Conservation (phyloP, 2,888 invertebrate species). For the Neuroscelio doddi region DNA sequence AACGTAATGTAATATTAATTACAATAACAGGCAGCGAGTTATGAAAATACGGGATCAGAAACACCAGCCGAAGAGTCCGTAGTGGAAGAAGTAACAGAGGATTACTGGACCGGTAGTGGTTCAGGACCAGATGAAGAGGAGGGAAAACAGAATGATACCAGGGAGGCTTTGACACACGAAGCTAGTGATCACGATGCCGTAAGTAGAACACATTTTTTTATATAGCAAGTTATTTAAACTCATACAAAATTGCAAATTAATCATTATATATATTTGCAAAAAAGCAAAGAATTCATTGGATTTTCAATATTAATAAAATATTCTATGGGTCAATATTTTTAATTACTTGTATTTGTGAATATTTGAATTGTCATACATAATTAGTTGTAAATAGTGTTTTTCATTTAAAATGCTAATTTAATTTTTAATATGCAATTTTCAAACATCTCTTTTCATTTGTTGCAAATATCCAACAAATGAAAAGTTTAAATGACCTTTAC, state of each 20-base stretch:
- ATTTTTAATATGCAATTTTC: background rate
- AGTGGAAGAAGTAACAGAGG: conserved; percentile 67
- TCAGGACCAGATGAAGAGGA: conserved; percentile 67
- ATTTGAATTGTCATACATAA: too few relatives aligned
- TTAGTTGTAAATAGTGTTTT: too few relatives aligned
- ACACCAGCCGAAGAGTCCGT: conserved; percentile 56
- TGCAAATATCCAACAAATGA: too few relatives aligned
- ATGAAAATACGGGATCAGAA: conserved; percentile 59
- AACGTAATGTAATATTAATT: background rate
- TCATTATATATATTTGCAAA: too few relatives aligned
- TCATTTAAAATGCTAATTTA: background rate
- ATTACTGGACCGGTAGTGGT: conserved; percentile 70
- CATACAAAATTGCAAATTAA: background rate
- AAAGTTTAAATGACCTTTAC: too few relatives aligned
- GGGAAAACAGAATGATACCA: conserved; percentile 76
- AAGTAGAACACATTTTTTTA: conserved; percentile 68
- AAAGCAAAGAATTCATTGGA: too few relatives aligned
- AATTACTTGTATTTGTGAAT: too few relatives aligned
- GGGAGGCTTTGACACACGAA: conserved; percentile 82
- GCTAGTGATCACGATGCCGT: conserved; percentile 86
- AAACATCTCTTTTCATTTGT: background rate
- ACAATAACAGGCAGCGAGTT: conserved; percentile 51
- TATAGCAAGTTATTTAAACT: background rate
- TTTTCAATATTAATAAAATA: too few relatives aligned
- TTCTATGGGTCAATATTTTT: too few relatives aligned